A percentile compares a stretch with the other conserved stretches of the same genome.
Evolutionary conservation across 2,888 invertebrate genomes (phyloP).

Genomic region (Cerastis rubricosa): DNA sequence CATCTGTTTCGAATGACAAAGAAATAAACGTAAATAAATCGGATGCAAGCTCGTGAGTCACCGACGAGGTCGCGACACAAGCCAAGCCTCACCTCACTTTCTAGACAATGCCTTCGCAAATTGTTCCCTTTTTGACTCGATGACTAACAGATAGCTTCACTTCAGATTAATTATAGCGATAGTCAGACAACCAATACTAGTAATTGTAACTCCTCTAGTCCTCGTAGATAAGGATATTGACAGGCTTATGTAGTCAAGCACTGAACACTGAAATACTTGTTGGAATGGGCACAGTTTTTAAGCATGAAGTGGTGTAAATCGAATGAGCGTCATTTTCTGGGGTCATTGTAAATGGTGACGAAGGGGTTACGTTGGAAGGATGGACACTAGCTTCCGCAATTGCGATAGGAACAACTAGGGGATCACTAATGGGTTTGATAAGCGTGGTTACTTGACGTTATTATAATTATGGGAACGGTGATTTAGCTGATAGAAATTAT

Average conservation of each 20-base stretch:
- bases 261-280: slow-evolving; percentile 13
- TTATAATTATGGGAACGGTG: neutral
- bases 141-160: slow-evolving; percentile 72
- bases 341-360: neutral
- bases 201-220: slow-evolving; percentile 37
- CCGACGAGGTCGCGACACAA: slow-evolving; percentile 70
- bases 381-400: neutral
- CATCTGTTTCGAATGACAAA: slow-evolving; percentile 51
- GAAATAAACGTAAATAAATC: slow-evolving; percentile 59
- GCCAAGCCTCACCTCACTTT: slow-evolving; percentile 76
- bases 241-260: neutral
- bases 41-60: slow-evolving; percentile 74
- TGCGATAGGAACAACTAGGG: neutral
- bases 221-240: slow-evolving; percentile 25
- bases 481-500: neutral
- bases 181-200: slow-evolving; percentile 27
- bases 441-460: neutral
- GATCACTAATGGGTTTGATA: slow-evolving; percentile 10
- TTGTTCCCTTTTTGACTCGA: slow-evolving; percentile 71
- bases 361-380: neutral
- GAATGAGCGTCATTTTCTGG: neutral
- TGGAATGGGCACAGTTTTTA: neutral
- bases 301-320: neutral
- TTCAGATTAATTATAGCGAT: slow-evolving; percentile 56
- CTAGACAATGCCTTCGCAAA: slow-evolving; percentile 75